Evolutionary conservation across 2,888 invertebrate genomes (phyloP), one percentile per base, ranked within the genome.

Genomic region (Orthosia gracilis): DNA sequence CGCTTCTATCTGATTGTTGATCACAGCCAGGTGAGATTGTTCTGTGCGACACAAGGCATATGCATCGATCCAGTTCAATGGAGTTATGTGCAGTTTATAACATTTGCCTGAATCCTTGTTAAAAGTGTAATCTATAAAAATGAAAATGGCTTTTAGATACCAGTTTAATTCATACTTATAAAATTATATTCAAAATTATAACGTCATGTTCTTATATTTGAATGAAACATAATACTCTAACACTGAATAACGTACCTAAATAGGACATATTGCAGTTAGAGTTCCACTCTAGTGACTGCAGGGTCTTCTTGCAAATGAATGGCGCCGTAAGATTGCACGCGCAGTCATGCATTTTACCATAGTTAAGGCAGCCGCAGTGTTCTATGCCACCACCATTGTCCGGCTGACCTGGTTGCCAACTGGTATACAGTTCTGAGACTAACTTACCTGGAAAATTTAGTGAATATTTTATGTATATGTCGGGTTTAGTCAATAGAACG

Each of bases 41-140:
- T 95, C 95, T 1, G 89, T 86, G n/a, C 82, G 85, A 79, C 95
- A 95, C 1, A 87, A 78, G 0, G 84, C 84, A 31, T 91, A 88
- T 0, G 95, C 95, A 0, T 94, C 93, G 0, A 84, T 86, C 95
- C 95, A 95, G 54, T 87, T 92, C 80, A 84, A 78, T 0, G 94
- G 93, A 2, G 80, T 87, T n/a, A 90, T 68, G 72, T 95, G 95
- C 58, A 94, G 90, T 70, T 95, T 95, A 86, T 94, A 95, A 78
- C 94, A 95, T 78, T 88, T 91, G 1, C 91, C 91, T 9, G 58
- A 31, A 0, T 65, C 13, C n/a, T 85, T 84, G 49, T 89, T 86
- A 71, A 86, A 92, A 62, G 78, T 74, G 81, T 95, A 95, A 72
- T 86, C 94, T 95, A 88, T 54, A 90, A 88, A 54, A 78, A 61